phyloP scores from a whole-genome alignment of 2,888 invertebrate species.

The Epinotia demarniana region DNA sequence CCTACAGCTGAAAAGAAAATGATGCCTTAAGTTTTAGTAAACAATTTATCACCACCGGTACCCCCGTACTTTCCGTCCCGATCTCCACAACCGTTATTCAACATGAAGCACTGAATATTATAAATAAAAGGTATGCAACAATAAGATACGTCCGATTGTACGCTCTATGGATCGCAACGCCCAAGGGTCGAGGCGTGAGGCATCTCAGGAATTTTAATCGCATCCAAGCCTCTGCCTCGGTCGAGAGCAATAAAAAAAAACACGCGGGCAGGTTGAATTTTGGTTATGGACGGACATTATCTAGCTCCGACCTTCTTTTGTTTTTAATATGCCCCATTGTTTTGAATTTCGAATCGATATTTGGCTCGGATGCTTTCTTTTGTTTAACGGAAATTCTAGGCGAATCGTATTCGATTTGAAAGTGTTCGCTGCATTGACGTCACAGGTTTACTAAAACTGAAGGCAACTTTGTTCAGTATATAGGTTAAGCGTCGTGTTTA shows the following conservation, averaged over 20 bases:
- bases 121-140: constrained; percentile 52
- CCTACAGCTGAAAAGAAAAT: constrained; percentile 7
- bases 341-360: constrained; percentile 41
- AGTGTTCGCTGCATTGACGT: constrained; percentile 20
- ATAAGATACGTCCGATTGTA: constrained; percentile 53
- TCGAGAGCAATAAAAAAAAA: constrained; percentile 72
- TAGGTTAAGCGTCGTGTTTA: constrained; percentile 20
- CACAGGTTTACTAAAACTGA: constrained; percentile 25
- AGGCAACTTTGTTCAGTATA: constrained; percentile 26
- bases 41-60: constrained; percentile 41
- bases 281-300: constrained; percentile 67
- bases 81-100: constrained; percentile 44
- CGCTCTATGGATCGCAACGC: constrained; percentile 64
- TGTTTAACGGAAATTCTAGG: constrained; percentile 14
- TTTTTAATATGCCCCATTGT: constrained; percentile 46
- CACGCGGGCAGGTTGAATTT: constrained; percentile 69
- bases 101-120: constrained; percentile 43
- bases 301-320: constrained; percentile 61
- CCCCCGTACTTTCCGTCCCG: constrained; percentile 39
- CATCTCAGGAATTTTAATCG: constrained; percentile 83
- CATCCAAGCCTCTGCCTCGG: constrained; percentile 72
- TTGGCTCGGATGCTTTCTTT: background rate
- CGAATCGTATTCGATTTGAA: constrained; percentile 3
- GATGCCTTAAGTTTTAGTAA: constrained; percentile 32
- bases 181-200: constrained; percentile 76